Evolutionary conservation across 2,888 invertebrate genomes (phyloP), one percentile per base, ranked within the genome.

Genomic region (Willowsia nigromaculata): DNA sequence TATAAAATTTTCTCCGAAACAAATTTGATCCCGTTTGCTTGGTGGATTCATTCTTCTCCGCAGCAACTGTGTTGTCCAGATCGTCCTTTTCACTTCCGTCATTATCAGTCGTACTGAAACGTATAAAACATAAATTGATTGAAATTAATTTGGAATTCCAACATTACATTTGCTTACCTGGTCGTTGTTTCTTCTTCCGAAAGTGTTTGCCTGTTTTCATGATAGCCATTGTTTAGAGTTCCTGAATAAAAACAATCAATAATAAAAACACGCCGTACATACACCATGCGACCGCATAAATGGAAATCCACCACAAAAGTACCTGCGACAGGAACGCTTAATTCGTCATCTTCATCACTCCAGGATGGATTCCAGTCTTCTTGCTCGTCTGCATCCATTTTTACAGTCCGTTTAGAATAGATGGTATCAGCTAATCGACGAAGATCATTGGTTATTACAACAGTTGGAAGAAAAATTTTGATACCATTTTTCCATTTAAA

Each of bases 361-460:
- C 59, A 83, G 9, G 65, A 68, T 6, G 83, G 83, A 68, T 83
- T 18, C 83, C 83, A 83, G 6, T 25, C 50, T n/a, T 22, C 27
- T 1, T 83, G 33, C 53, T 22, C 22, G 18, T 56, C 47, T 0
- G 25, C 9, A 1, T 22, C 74, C 7, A 6, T 1, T 15, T 27
- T 43, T 0, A 33, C 5, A 7, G 13, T 40, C 18, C 25, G 4
- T 53, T 53, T 22, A 9, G n/a, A 65, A 18, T 65, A 33, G 0
- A 33, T 1, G 25, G 65, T 18, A n/a, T 68, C 71, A 37, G 87
- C 68, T 27, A 27, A 9, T 7, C 37, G 22, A 2, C 65, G 86
- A 22, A 80, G 30, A 7, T 80, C 68, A 37, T 25, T 50, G n/a
- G 33, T 65, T 13, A 86, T 86, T 11, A 78, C 62, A 13, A 85